phyloP scores from a whole-genome alignment of 2,113 vertebrate genomes.

The Apistogramma diplotaenia region DNA sequence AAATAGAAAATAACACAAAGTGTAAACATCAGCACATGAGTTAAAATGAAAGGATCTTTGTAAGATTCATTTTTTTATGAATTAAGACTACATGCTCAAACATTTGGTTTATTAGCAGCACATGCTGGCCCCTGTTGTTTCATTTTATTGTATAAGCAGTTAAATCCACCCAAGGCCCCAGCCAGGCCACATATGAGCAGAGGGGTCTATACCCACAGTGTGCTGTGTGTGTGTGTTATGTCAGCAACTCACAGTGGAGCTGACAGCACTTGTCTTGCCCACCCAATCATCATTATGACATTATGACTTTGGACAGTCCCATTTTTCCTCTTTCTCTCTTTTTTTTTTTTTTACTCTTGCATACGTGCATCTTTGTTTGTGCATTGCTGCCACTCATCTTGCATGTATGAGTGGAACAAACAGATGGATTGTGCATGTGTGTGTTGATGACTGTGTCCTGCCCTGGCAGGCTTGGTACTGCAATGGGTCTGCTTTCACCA shows the following conservation, averaged over 20 bases:
- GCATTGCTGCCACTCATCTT: background rate
- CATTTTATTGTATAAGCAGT: constrained; percentile 22
- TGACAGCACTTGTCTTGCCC: constrained; percentile 59
- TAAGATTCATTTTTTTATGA: background rate
- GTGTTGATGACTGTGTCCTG: constrained; percentile 1
- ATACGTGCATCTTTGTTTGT: background rate
- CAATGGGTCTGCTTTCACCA: constrained; percentile 27
- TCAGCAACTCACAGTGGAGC: constrained; percentile 61
- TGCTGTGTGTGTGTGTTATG: constrained; percentile 62
- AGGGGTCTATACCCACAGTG: constrained; percentile 41
- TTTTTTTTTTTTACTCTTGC: background rate
- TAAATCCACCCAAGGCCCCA: constrained; percentile 24
- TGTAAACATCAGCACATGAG: background rate
- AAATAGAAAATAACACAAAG: background rate
- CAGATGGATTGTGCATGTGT: background rate
- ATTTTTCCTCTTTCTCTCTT: background rate
- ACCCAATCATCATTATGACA: constrained; percentile 33
- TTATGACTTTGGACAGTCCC: constrained; percentile 38
- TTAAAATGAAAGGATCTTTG: background rate
- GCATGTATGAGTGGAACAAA: constrained; percentile 4
- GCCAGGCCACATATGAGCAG: background rate
- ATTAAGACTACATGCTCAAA: background rate
- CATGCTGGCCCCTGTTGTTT: background rate
- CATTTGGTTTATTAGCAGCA: background rate
- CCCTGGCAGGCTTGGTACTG: background rate